phyloP scores from a whole-genome alignment of 37 sponge, comb jelly and placozoan genomes.

The Aplysina aerophoba region DNA sequence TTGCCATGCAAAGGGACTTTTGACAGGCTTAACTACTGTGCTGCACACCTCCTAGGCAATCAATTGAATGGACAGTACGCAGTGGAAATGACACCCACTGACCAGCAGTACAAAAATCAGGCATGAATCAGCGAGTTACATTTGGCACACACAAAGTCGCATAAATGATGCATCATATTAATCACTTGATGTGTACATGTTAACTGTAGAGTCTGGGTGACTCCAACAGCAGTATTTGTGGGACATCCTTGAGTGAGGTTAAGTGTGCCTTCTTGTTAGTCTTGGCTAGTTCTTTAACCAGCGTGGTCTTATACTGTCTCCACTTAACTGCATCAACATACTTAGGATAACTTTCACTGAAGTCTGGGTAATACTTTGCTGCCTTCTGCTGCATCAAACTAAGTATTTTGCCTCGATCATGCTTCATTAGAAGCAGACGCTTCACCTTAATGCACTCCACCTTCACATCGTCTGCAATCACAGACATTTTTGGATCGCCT shows the following conservation, averaged over 20 bases:
- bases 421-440: slow-evolving; percentile 47
- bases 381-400: slow-evolving; percentile 29
- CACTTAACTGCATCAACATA: slow-evolving; percentile 54
- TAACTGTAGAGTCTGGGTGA: background rate
- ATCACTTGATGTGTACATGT: too few species aligned
- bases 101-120: too few species aligned
- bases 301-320: slow-evolving; percentile 67
- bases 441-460: slow-evolving; percentile 55
- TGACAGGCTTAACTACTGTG: too few species aligned
- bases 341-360: slow-evolving; percentile 44
- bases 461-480: slow-evolving; percentile 46
- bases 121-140: too few species aligned
- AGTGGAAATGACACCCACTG: too few species aligned
- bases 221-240: slow-evolving; percentile 9
- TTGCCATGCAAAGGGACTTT: too few species aligned
- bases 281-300: slow-evolving; percentile 53
- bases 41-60: too few species aligned
- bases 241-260: slow-evolving; percentile 14
- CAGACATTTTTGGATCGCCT: slow-evolving; percentile 34
- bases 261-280: slow-evolving; percentile 10
- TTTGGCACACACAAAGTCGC: too few species aligned
- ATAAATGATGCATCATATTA: too few species aligned
- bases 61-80: too few species aligned
- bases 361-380: slow-evolving; percentile 37
- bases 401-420: slow-evolving; percentile 42